Base-by-base conservation (phyloP, 2,888 invertebrate species). In the Cephus rjabovi region DNA sequence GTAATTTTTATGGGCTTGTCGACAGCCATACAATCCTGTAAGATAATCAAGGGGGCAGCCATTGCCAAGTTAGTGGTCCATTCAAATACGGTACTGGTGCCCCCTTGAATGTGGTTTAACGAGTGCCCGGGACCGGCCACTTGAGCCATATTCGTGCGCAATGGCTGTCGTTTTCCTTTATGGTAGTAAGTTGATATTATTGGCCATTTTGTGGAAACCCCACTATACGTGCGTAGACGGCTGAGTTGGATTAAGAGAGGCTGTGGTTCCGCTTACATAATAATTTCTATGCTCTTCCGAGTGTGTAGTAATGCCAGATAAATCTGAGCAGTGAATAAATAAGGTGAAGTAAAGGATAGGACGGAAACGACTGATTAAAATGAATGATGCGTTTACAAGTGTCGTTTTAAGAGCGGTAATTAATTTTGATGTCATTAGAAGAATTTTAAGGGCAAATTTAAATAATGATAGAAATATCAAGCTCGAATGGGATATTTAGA, bases 141-240 rank as follows among this genome's bases (percentile, higher is more conserved):
- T 81, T 77, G 79, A 79, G 75, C 69, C 74, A 69, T 77, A 74
- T 75, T 74, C 70, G 68, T 69, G 74, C 75, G 81, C 82, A 81
- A 82, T 75, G 81, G 78, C 77, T 79, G 74, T 79, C 79, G 70
- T 79, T 77, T 76, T 78, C 79, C 80, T 81, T 80, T 83, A 79
- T 81, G 74, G 76, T 69, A 75, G 76, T 75, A 69, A 74, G 74
- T 79, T 79, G 79, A 81, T 80, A 79, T 82, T 82, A 83, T 82
- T 81, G 80, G 80, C 78, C 56, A 56, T 56, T 56, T 56, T 56
- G 56, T 23, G 56, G 56, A 56, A 56, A 56, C 23, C 56, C 56
- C 1, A 56, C 23, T 56, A 56, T 23, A 23, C 56, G 23, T 56
- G 23, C 56, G 1, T 23, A 23, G 56, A 56, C 9, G 23, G 56